Evolutionary conservation across 2,888 invertebrate species (phyloP).

Genomic region (Lepidochrysops patricia): DNA sequence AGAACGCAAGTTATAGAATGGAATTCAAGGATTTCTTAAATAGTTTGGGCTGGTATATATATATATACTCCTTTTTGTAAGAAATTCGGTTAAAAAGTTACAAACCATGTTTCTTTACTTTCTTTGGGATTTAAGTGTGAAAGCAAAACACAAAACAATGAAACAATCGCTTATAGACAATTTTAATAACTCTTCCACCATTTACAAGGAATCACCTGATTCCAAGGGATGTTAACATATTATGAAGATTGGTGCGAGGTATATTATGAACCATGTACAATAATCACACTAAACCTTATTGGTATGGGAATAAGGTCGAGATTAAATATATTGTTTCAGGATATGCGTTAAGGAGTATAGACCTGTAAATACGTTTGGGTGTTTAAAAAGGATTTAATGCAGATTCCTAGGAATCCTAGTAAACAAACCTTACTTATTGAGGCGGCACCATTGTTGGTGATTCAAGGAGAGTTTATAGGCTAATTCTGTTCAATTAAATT

Average conservation of each 20-base stretch:
- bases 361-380: slow-evolving; percentile 42
- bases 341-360: slow-evolving; percentile 31
- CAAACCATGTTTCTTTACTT: neutral
- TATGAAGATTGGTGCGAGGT: neutral
- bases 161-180: neutral
- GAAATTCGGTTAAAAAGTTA: too few species aligned
- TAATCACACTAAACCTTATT: neutral
- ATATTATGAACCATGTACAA: neutral
- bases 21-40: too few species aligned
- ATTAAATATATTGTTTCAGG: too few species aligned
- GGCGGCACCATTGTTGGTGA: slow-evolving; percentile 65
- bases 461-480: slow-evolving; percentile 68
- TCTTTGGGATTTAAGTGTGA: neutral
- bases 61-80: too few species aligned
- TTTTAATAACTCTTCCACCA: neutral
- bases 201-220: neutral
- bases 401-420: slow-evolving; percentile 55
- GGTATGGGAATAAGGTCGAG: neutral
- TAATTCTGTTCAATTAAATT: slow-evolving; percentile 74
- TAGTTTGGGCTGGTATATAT: too few species aligned
- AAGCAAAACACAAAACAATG: neutral
- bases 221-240: neutral
- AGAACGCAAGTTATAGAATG: too few species aligned
- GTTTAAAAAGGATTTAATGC: slow-evolving; percentile 53
- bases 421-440: slow-evolving; percentile 63